Base-by-base conservation (phyloP, 2,113 vertebrate genomes). In the Ammodytes marinus region DNA sequence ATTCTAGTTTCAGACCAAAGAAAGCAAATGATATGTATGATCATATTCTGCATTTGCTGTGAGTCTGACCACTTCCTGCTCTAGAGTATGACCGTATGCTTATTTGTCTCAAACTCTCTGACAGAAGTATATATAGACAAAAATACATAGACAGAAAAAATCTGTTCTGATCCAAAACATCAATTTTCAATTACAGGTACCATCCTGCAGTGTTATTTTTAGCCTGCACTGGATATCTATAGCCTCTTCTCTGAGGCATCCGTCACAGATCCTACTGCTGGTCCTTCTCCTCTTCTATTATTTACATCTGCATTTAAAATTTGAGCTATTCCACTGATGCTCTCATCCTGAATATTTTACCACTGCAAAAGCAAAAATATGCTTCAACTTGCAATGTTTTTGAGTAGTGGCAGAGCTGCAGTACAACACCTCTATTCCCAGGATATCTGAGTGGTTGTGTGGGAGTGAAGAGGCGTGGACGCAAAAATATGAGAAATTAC, bases 301-400 rank as follows among this genome's bases (percentile, higher is more conserved):
- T 91, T 88, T 85, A 89, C 80, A 77, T 47, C 46, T 13, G 53
- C 63, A 68, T 84, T 85, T 68, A n/a, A 27, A 58, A 69, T 80
- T 8, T 15, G 2, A 60, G 50, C 60, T 13, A 8, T 55, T 69
- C 60, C 39, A 45, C 61, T 0, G 17, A 42, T 4, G 39, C 52
- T 35, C 59, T 59, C 5, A 27, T 61, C 19, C 27, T 3, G 59
- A 57, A 15, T 17, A 14, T 64, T 63, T n/a, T 0, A 40, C 15
- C 45, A 0, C 54, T 19, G 63, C 15, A 15, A 35, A 49, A 11
- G 40, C 2, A 14, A 40, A 27, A 68, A 45, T n/a, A 27, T 49
- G 58, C 46, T 14, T 10, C 8, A 1, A 4, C 45, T 81, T 70
- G 39, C 50, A 17, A 10, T 45, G 37, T 7, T 46, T 46, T 57